Evolutionary conservation across 2,888 invertebrate species (phyloP).

Genomic region (Trichopoda pennipes): DNA sequence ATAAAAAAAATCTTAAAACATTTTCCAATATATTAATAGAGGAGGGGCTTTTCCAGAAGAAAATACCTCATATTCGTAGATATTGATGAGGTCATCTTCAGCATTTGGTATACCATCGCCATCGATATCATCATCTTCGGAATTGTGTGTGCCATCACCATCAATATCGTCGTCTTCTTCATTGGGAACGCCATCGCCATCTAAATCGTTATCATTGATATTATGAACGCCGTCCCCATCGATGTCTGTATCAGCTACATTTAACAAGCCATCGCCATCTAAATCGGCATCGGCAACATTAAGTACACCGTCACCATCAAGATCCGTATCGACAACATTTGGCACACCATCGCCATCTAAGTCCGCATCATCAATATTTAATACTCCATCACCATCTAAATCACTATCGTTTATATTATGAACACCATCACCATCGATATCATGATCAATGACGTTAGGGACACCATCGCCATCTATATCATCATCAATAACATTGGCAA

Average conservation of each 20-base stretch:
- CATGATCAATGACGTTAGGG: conserved; percentile 76
- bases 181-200: conserved; percentile 70
- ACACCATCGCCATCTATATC: conserved; percentile 78
- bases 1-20: conserved; percentile 37
- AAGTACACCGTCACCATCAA: conserved; percentile 81
- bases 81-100: conserved; percentile 70
- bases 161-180: conserved; percentile 71
- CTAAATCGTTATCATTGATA: conserved; percentile 70
- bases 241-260: conserved; percentile 70
- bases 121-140: conserved; percentile 75
- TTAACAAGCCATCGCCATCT: conserved; percentile 79
- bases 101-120: conserved; percentile 74
- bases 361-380: conserved; percentile 78
- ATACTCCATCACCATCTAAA: conserved; percentile 78
- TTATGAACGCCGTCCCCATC: conserved; percentile 70
- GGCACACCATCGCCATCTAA: conserved; percentile 80
- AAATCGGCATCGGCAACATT: conserved; percentile 76
- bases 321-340: conserved; percentile 80
- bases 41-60: conserved; percentile 59
- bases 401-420: conserved; percentile 75
- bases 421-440: conserved; percentile 73
- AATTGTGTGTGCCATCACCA: conserved; percentile 73
- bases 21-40: conserved; percentile 46
- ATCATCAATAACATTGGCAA: conserved; percentile 80
- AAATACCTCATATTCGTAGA: conserved; percentile 63